These are phyloP conservation scores for Ptychochromis oligacanthus DNA, from an alignment of 2,113 vertebrate species.

Conservation along the genomic window DNA sequence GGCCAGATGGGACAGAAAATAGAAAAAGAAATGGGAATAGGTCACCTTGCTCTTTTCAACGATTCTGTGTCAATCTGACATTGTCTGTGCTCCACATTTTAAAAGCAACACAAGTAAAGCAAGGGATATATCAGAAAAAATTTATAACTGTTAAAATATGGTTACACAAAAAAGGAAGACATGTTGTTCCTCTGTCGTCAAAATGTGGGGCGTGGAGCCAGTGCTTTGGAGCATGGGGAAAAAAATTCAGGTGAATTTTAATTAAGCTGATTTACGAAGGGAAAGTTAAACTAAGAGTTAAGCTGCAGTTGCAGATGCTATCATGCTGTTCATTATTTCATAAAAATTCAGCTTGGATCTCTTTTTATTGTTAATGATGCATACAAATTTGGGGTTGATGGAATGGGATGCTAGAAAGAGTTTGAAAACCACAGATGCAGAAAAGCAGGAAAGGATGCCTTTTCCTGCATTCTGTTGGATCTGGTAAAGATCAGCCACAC, in stretches of 20 bases:
- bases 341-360: background rate
- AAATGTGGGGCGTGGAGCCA: background rate
- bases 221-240: background rate
- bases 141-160: background rate
- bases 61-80: background rate
- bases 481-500: background rate
- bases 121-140: background rate
- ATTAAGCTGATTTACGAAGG: background rate
- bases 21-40: background rate
- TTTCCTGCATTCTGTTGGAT: background rate
- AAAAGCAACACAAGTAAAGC: background rate
- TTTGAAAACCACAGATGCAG: background rate
- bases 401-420: accelerated
- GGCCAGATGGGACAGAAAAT: background rate
- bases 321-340: background rate
- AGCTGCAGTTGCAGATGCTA: background rate
- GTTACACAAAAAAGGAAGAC: background rate
- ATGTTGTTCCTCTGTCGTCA: background rate
- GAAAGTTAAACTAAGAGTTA: background rate
- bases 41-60: background rate
- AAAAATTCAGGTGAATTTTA: background rate
- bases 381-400: background rate
- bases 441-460: background rate
- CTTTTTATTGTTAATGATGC: background rate
- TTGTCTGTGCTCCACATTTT: background rate